Conservation (phyloP, 2,113 vertebrate genomes). For the Colistium nudipinnis region DNA sequence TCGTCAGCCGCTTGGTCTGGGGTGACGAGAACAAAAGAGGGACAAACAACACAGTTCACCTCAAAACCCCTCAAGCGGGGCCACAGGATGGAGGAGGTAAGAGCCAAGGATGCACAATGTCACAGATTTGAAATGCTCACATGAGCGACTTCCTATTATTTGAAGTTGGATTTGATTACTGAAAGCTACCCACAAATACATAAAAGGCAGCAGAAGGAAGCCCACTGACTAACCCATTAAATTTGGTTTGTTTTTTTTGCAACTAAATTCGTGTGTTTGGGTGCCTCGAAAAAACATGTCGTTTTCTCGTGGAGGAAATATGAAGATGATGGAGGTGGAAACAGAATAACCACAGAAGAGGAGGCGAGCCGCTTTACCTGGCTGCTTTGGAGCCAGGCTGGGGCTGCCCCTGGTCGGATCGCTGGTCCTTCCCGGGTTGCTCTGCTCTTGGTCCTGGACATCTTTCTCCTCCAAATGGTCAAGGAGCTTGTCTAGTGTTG, state of each 20-base stretch:
- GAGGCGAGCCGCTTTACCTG: slow-evolving; percentile 73
- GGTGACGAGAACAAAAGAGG: slow-evolving; percentile 80
- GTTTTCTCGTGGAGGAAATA: slow-evolving; percentile 23
- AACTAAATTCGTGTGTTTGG: slow-evolving; percentile 20
- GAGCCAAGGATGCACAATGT: slow-evolving; percentile 26
- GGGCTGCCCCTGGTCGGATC: slow-evolving; percentile 66
- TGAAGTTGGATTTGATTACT: not conserved
- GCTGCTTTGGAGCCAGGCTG: slow-evolving; percentile 71
- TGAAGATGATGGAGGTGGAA: slow-evolving; percentile 39
- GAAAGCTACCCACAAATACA: slow-evolving; percentile 20
- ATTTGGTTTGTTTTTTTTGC: slow-evolving; percentile 3
- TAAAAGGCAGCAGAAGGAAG: slow-evolving; percentile 41
- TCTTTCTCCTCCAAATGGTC: slow-evolving; percentile 87
- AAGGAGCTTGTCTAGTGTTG: slow-evolving; percentile 90
- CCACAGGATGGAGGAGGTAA: slow-evolving; percentile 53
- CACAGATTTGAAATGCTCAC: not conserved
- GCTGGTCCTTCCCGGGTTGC: slow-evolving; percentile 48
- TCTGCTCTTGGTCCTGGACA: slow-evolving; percentile 62
- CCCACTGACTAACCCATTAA: slow-evolving; percentile 8
- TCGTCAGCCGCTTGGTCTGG: slow-evolving; percentile 86
- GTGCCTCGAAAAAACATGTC: slow-evolving; percentile 31
- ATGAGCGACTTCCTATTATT: slow-evolving; percentile 13
- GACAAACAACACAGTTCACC: slow-evolving; percentile 74
- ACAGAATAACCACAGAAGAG: not conserved
- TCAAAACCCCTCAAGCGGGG: slow-evolving; percentile 51